phyloP scores from a whole-genome alignment of 2,113 vertebrate genomes.

The Nyctibius bracteatus region DNA sequence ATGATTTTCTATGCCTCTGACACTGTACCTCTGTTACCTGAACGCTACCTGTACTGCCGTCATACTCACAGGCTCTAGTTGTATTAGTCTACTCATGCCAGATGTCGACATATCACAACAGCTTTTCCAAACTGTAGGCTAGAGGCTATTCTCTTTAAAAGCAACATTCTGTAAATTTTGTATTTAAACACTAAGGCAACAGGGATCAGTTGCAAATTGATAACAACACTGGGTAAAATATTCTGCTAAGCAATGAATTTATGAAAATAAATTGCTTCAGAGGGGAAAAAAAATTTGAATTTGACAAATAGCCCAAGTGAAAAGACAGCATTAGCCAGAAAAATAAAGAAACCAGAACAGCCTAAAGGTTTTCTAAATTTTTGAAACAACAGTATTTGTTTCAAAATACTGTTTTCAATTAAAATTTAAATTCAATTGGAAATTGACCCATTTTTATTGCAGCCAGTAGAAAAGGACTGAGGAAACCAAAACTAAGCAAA shows the following conservation, averaged over 20 bases:
- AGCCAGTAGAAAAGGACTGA: background rate
- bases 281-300: background rate
- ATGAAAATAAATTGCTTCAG: background rate
- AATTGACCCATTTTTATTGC: background rate
- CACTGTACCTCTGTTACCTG: background rate
- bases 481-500: background rate
- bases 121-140: background rate
- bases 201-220: background rate
- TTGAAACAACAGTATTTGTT: background rate
- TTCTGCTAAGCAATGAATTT: background rate
- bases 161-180: background rate
- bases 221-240: background rate
- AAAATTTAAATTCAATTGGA: background rate
- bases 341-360: background rate
- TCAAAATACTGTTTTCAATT: constrained; percentile 16
- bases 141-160: background rate
- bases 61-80: background rate
- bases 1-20: background rate
- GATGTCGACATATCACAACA: background rate
- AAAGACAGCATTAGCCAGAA: background rate
- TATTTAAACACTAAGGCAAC: background rate
- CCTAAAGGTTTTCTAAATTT: background rate
- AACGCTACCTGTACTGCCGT: background rate
- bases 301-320: background rate
- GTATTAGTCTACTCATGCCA: no score